Base-by-base conservation (phyloP, 1,140 invertebrate species). In the Akabosia matsudoensis region DNA sequence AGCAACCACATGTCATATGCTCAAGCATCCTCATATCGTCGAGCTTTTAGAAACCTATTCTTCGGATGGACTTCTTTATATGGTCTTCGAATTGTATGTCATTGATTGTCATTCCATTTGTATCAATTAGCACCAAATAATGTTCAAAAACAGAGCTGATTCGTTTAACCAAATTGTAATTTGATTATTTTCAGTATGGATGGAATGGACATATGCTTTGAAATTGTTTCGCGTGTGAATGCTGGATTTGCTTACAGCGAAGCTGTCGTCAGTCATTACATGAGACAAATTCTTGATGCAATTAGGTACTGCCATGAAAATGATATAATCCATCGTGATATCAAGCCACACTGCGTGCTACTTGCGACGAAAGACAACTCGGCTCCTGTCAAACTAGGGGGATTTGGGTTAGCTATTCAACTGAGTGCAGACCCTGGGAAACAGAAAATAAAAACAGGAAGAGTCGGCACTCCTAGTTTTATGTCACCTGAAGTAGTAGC, bases 1-100 rank as follows among this genome's bases (percentile, higher is more conserved):
- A 77, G 80, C 80, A 14, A 81, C 80, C 73, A 81, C 80, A 28
- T 81, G 97, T 86, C 97, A 98, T 85, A 96, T 97, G 92, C 86
- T 99, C 79, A 99, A 99, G 85, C 97, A 99, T 88, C 95, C 95
- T 1, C 97, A 98, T 86, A 98, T 99, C 79, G 96, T 98, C 70
- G 70, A 99, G 86, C 88, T 99, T 33, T 86, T 98, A 74, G 97
- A 99, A 86, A 99, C 97, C 0, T 99, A 99, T 89, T 97, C 95
- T 82, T 97, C 96, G 10, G 96, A 98, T 86, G 97, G 97, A 82
- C 97, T 98, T 92, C 89, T 99, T 1, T 98, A 98, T 84, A 98
- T 99, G 97, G 95, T 99, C 77, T 98, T 98, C 88, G 97, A 99
- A 91, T 97, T 95, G 97, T 98, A 89, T 96, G 95, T 87, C 24